Percentiles rank a stretch among this genome's conserved stretches.
phyloP scores from a whole-genome alignment of 2,888 invertebrate species.

The Brachycybe producta region DNA sequence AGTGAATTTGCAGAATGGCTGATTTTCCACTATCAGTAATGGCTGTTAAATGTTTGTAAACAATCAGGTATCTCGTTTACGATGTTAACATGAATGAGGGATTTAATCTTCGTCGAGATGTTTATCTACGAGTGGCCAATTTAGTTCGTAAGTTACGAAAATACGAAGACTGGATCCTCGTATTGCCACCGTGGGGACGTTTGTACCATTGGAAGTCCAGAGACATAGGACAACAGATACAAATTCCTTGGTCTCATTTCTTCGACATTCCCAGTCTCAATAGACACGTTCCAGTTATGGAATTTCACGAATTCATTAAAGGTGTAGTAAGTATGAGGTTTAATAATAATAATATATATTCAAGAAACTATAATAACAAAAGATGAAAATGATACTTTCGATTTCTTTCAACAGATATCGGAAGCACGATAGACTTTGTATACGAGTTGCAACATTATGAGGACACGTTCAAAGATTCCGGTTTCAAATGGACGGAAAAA shows the following conservation, averaged over 20 bases:
- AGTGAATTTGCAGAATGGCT: too few species aligned
- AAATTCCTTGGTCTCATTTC: conserved; percentile 66
- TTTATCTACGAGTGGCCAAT: conserved; percentile 82
- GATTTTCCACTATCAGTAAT: too few species aligned
- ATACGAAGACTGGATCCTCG: conserved; percentile 38
- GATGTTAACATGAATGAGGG: conserved; percentile 93
- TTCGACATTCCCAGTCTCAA: conserved; percentile 68
- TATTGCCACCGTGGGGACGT: conserved; percentile 78
- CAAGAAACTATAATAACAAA: too few species aligned
- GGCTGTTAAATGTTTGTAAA: too few species aligned
- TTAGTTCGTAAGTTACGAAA: conserved; percentile 54
- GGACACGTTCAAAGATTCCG: conserved; percentile 68
- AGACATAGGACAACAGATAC: conserved; percentile 42
- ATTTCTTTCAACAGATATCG: background rate
- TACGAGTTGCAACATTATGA: conserved; percentile 73
- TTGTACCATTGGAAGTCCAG: conserved; percentile 76
- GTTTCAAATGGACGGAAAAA: conserved; percentile 64
- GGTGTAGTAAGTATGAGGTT: conserved; percentile 40
- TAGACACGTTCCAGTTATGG: conserved; percentile 68
- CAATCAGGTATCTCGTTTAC: conserved; percentile 71
- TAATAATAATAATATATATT: too few species aligned
- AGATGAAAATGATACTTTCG: too few species aligned
- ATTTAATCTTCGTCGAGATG: conserved; percentile 90
- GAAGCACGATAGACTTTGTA: conserved; percentile 50
- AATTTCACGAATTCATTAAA: conserved; percentile 64